Conservation (phyloP, 1,140 invertebrate genomes). For the Camponotus pennsylvanicus region DNA sequence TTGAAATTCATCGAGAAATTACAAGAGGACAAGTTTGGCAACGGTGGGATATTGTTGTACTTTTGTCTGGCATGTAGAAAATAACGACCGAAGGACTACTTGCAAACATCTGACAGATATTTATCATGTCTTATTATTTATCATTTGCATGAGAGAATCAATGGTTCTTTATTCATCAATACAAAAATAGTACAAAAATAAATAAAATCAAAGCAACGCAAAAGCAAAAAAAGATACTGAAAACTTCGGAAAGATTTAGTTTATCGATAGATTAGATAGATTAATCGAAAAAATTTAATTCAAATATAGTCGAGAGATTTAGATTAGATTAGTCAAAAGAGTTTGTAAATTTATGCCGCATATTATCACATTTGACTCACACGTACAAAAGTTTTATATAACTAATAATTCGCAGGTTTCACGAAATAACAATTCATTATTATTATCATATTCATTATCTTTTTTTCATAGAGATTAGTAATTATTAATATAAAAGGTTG, state of each 20-base stretch:
- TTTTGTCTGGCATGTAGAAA: not conserved
- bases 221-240: not conserved
- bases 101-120: not conserved
- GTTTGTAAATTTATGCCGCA: too few species aligned
- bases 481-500: too few species aligned
- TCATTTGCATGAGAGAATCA: not conserved
- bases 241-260: not conserved
- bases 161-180: not conserved
- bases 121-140: not conserved
- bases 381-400: too few species aligned
- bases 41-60: constrained; percentile 63
- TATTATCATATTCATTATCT: too few species aligned
- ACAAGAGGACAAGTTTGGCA: constrained; percentile 53
- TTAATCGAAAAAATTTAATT: too few species aligned
- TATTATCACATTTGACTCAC: not conserved
- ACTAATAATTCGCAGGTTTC: too few species aligned
- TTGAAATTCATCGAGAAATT: constrained; percentile 70
- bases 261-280: too few species aligned
- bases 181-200: not conserved
- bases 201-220: not conserved
- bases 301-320: too few species aligned
- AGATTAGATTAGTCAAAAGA: not conserved
- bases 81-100: not conserved
- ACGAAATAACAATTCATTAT: too few species aligned
- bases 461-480: too few species aligned